phyloP scores from a whole-genome alignment of 2,113 vertebrate species.

The Cygnus buccinator region DNA sequence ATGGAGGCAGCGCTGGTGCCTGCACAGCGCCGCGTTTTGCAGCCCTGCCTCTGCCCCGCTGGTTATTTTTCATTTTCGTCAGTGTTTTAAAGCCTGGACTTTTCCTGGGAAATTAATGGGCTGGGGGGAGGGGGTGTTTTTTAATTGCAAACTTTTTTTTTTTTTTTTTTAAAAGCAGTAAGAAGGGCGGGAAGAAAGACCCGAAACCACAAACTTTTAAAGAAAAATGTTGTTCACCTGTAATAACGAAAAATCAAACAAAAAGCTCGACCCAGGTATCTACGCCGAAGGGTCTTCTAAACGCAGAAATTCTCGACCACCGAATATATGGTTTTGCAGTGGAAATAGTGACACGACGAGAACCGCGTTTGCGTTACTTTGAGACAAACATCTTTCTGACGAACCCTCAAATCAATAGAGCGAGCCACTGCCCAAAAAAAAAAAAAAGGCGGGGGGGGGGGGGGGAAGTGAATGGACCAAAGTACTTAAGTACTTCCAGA shows the following conservation, averaged over 20 bases:
- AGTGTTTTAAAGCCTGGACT: neutral
- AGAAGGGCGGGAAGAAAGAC: neutral
- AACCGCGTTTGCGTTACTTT: neutral
- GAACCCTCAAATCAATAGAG: neutral
- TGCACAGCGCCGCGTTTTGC: neutral
- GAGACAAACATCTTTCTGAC: neutral
- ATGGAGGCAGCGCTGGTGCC: neutral
- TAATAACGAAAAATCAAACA: neutral
- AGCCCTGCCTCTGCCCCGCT: neutral
- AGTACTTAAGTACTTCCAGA: neutral
- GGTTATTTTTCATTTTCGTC: neutral
- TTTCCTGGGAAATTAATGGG: constrained; percentile 37
- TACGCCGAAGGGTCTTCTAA: neutral
- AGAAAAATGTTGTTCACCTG: neutral
- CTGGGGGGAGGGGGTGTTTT: neutral
- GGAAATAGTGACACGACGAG: constrained; percentile 15
- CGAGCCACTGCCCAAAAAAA: neutral
- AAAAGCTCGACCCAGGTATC: neutral
- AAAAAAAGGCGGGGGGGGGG: neutral
- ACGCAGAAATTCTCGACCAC: neutral
- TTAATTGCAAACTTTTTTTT: neutral
- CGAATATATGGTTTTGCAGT: neutral
- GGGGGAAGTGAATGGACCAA: neutral
- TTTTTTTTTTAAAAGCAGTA: neutral
- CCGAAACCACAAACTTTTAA: neutral